Base-by-base conservation (phyloP, 2,113 vertebrate species). In the Pheucticus melanocephalus region DNA sequence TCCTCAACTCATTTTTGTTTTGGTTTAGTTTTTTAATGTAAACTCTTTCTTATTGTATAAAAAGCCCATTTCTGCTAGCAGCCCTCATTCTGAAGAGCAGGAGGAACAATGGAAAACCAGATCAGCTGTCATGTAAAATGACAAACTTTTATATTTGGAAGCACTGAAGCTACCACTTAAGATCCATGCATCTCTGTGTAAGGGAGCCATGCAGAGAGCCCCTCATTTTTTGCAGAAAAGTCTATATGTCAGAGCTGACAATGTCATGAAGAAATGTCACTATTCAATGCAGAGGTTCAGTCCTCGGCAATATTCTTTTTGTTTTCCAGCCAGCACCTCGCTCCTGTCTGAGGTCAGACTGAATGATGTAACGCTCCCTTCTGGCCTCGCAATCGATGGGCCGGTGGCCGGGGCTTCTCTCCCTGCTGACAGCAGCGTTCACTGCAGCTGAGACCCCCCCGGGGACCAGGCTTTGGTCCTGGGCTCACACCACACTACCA, bases 381-480 rank as follows among this genome's bases (percentile, higher is more conserved):
- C 90, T 92, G 87, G 82, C 87, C 71, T 50, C 8, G 2, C 54
- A 39, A 16, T 86, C n/a, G 45, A 94, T 94, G 79, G 17, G 42
- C 71, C 69, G 72, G 66, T 7, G 31, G 82, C 42, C 10, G 17
- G 68, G 77, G 80, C 60, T 73, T 31, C 86, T 82, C 35, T 83
- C 77, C 83, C 83, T 44, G 69, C 92, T 89, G 95, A 77, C 86
- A 89, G 83, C 1, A 60, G 83, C 14, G 1, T 15, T 57, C 3
- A 8, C 80, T 78, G 96, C 94, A 97, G 87, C 96, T 94, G 95
- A 73, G 93, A 63, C 95, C 28, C 3, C 3, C 48, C 57, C 25
- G 2, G 6, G 71, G 93, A 92, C 31, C 12, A 5, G 20, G 22
- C 59, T 81, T 47, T 53, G 59, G 24, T 50, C 56, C 94, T 19